Evolutionary conservation across 2,797 vertebrate species (phyloP).

Genomic region (Anolis apletophallus): DNA sequence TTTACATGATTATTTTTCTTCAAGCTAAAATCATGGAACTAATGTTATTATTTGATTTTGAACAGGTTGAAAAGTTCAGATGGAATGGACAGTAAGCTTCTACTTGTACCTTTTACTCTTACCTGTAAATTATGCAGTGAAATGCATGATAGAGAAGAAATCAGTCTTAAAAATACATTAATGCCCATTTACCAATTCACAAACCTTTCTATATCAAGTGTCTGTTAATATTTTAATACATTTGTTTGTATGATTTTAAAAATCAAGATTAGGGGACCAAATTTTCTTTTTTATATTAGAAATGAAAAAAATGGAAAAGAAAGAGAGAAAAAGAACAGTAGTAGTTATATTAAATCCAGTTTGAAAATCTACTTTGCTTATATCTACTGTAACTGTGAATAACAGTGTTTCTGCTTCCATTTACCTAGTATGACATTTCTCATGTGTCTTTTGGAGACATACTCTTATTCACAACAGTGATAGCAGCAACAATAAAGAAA

Average conservation of each 20-base stretch:
- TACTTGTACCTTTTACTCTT: slow-evolving; percentile 24
- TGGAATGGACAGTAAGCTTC: slow-evolving; percentile 77
- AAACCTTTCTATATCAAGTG: too few species aligned
- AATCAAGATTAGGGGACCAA: too few species aligned
- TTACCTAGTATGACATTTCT: neutral
- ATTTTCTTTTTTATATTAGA: too few species aligned
- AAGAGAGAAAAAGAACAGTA: too few species aligned
- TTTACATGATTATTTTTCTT: slow-evolving; percentile 19
- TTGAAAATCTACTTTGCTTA: neutral
- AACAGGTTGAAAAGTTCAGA: slow-evolving; percentile 76
- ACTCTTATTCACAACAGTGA: neutral
- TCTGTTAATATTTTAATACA: too few species aligned
- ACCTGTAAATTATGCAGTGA: slow-evolving; percentile 26
- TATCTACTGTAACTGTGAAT: neutral
- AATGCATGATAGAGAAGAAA: neutral
- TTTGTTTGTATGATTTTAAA: too few species aligned
- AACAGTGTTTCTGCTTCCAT: neutral
- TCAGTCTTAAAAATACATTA: neutral
- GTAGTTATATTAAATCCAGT: too few species aligned
- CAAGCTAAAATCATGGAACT: slow-evolving; percentile 10
- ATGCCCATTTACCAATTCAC: neutral
- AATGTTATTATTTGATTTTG: slow-evolving; percentile 55
- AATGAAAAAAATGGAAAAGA: too few species aligned
- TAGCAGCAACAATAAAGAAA: neutral
- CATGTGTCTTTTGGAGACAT: neutral